A percentile compares a stretch with the other conserved stretches of the same genome.
phyloP scores from a whole-genome alignment of 2,888 invertebrate genomes.

The Drosophila hawaiiensis region DNA sequence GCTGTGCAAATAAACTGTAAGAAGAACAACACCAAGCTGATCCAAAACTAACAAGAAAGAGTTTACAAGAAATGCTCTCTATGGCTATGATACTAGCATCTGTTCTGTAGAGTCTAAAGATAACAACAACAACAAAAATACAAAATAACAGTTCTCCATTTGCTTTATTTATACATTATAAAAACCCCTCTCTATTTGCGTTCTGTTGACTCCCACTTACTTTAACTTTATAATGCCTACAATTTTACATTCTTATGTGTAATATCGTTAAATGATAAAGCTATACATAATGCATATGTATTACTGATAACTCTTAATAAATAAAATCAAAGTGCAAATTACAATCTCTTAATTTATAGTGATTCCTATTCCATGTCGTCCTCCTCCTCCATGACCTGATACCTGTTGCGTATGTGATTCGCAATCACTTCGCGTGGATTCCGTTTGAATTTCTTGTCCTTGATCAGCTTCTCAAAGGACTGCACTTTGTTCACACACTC shows the following conservation, averaged over 20 bases:
- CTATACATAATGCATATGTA: constrained; percentile 68
- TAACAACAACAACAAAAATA: constrained; percentile 30
- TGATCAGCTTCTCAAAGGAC: constrained; percentile 77
- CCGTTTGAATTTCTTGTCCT: constrained; percentile 80
- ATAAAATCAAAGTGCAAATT: constrained; percentile 58
- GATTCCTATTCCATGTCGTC: constrained; percentile 15
- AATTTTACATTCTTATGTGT: constrained; percentile 68
- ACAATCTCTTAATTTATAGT: constrained; percentile 14
- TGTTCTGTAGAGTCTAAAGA: constrained; percentile 36
- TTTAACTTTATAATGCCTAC: constrained; percentile 57
- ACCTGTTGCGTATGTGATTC: constrained; percentile 81
- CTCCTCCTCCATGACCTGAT: constrained; percentile 65
- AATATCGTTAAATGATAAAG: constrained; percentile 71
- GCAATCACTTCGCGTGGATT: constrained; percentile 82
- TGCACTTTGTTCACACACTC: constrained; percentile 74
- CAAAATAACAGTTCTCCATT: constrained; percentile 39
- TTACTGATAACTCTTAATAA: constrained; percentile 80
- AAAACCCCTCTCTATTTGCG: constrained; percentile 33
- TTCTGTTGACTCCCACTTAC: constrained; percentile 54
- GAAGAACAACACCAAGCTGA: constrained; percentile 71
- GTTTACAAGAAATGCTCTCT: constrained; percentile 32
- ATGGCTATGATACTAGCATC: constrained; percentile 51
- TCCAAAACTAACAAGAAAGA: constrained; percentile 38
- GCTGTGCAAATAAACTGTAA: constrained; percentile 62
- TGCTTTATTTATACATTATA: constrained; percentile 35